Base-by-base conservation (phyloP, 1,140 invertebrate genomes). In the Archivesica marissinica region DNA sequence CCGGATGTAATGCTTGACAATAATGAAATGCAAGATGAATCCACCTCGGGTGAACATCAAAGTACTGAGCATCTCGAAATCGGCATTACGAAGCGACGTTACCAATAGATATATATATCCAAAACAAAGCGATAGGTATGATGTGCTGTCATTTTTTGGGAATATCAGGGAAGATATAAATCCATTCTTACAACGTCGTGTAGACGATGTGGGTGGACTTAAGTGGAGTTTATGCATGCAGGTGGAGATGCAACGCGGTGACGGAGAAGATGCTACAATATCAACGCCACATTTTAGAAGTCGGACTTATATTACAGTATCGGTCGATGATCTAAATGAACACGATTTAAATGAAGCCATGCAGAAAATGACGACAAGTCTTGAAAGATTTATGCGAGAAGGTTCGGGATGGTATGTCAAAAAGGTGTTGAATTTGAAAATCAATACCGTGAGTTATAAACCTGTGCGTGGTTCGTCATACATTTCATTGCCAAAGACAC, bases 171-270 rank as follows among this genome's bases (percentile, higher is more conserved):
- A 79, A 66, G 59, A 66, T 47, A 61, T 66, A 30, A 59, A 61
- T n/a, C 1, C 11, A 11, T 59, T 59, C 68, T 50, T 81, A 25
- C 64, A 72, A n/a, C 33, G 6, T 54, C 64, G 64, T 7, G 44
- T 33, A 15, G 25, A 20, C 13, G 13, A 41, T 7, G 44, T 79
- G 35, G 30, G 39, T 7, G 78, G 78, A 1, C 70, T 81, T 23
- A 81, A 81, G 28, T 81, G 78, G 78, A 70, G 59, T 50, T 72
- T 81, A 23, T 81, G 64, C 28, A 50, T 72, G 17, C 66, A 81
- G 72, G 78, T 81, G 13, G 78, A 81, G 38, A 81, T 81, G 78
- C 28, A 66, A 20, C 25, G 66, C 4, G 50, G 56, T 38, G 50
- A 54, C 25, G 41, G 35, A 3, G 20, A 72, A 41, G 59, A 72